Conservation (phyloP, 2,113 vertebrate species). For the Notechis scutatus region DNA sequence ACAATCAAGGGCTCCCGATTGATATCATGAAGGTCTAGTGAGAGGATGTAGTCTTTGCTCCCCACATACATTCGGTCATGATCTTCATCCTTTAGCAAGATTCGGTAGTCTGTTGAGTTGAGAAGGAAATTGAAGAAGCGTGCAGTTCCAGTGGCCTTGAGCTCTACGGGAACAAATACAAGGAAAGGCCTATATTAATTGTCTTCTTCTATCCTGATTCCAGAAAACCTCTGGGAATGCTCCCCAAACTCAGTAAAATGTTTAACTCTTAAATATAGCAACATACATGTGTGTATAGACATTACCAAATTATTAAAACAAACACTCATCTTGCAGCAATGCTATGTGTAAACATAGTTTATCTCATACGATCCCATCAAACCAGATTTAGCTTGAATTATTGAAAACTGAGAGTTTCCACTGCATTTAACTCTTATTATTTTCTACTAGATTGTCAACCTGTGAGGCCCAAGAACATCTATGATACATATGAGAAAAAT, state of each 20-base stretch:
- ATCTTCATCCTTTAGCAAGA: slow-evolving; percentile 96
- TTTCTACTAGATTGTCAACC: background rate
- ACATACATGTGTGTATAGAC: background rate
- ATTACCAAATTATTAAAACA: background rate
- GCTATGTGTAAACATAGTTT: background rate
- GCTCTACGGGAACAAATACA: slow-evolving; percentile 69
- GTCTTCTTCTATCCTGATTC: background rate
- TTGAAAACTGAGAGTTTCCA: background rate
- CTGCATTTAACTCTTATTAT: background rate
- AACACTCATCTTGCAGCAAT: background rate
- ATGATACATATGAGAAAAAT: background rate
- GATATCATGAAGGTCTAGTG: slow-evolving; percentile 96
- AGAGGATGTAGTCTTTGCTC: slow-evolving; percentile 97
- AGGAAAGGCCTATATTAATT: background rate
- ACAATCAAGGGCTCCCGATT: slow-evolving; percentile 98
- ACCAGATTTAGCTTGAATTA: no score
- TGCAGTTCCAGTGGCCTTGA: slow-evolving; percentile 89
- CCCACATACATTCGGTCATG: slow-evolving; percentile 99
- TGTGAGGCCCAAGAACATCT: background rate
- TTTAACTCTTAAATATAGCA: background rate
- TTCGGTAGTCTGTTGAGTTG: slow-evolving; percentile 94
- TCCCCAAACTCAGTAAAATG: background rate
- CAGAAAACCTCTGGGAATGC: background rate
- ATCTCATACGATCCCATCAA: background rate
- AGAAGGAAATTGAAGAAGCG: slow-evolving; percentile 97